Evolutionary conservation across 1,140 invertebrate species (phyloP).

Genomic region (Platyura marginata): DNA sequence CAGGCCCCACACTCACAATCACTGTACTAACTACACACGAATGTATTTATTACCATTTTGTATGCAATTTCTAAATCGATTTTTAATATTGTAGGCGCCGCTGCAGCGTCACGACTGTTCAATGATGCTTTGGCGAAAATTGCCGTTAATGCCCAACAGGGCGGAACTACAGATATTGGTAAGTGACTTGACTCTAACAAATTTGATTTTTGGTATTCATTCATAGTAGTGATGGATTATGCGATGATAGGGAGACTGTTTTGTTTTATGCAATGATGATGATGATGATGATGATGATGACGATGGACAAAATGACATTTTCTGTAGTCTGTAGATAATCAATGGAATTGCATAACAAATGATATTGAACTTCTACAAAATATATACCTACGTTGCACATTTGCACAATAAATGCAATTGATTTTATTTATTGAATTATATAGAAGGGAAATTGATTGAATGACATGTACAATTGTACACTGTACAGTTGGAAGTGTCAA

Average conservation of each 20-base stretch:
- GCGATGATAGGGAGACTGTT: background rate
- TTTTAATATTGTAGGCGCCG: slow-evolving; percentile 70
- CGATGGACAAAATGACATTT: background rate
- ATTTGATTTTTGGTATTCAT: background rate
- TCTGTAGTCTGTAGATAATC: background rate
- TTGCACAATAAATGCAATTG: too few species aligned
- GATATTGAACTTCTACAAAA: too few species aligned
- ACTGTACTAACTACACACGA: background rate
- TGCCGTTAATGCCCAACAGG: slow-evolving; percentile 70
- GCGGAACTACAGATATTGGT: slow-evolving; percentile 79
- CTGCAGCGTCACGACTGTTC: slow-evolving; percentile 67
- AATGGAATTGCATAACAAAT: too few species aligned
- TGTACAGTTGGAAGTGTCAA: too few species aligned
- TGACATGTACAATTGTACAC: too few species aligned
- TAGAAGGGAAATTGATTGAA: too few species aligned
- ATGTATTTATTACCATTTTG: background rate
- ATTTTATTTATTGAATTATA: too few species aligned
- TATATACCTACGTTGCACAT: too few species aligned
- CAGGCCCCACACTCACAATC: background rate
- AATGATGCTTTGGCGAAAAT: slow-evolving; percentile 73
- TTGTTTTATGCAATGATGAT: background rate
- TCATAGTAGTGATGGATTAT: background rate
- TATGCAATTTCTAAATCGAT: too few species aligned
- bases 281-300: background rate
- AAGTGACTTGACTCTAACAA: slow-evolving; percentile 21